These are phyloP conservation scores for Microcebus griseorufus DNA, from an alignment of 2,113 vertebrate genomes.

Conservation along the genomic window DNA sequence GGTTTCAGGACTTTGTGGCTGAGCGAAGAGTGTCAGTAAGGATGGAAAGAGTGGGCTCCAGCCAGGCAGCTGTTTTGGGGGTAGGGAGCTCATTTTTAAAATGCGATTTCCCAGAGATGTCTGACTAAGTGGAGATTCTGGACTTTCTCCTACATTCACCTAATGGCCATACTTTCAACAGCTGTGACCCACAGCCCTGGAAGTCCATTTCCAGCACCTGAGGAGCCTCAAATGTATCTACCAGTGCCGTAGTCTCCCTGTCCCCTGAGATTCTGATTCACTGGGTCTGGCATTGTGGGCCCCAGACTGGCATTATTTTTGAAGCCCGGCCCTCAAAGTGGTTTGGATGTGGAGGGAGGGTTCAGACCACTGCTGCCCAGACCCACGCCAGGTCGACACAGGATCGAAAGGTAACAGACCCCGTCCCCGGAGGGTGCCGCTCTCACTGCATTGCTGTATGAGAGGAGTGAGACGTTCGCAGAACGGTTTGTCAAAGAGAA, in stretches of 20 bases:
- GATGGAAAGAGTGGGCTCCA: neutral
- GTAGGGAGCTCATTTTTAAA: neutral
- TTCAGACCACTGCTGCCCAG: neutral
- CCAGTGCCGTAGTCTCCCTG: neutral
- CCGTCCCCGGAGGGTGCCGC: fast-evolving
- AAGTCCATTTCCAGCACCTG: neutral
- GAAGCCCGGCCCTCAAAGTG: neutral
- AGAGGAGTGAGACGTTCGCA: neutral
- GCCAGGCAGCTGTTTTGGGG: neutral
- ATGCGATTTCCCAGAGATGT: neutral
- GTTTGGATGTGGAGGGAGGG: neutral
- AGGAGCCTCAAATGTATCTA: neutral
- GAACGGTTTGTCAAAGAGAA: neutral
- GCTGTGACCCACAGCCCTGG: neutral
- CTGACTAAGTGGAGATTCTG: neutral
- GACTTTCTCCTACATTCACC: neutral
- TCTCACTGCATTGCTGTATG: fast-evolving
- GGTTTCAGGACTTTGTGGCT: neutral
- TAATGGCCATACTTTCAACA: neutral
- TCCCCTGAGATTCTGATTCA: neutral
- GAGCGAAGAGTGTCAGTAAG: neutral
- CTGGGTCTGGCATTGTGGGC: too few relatives aligned
- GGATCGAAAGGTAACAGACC: neutral
- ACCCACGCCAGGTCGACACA: fast-evolving
- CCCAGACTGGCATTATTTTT: fast-evolving